Evolutionary conservation across 2,888 invertebrate genomes (phyloP), one percentile per base, ranked within the genome.

Genomic region (Acronicta aceris): DNA sequence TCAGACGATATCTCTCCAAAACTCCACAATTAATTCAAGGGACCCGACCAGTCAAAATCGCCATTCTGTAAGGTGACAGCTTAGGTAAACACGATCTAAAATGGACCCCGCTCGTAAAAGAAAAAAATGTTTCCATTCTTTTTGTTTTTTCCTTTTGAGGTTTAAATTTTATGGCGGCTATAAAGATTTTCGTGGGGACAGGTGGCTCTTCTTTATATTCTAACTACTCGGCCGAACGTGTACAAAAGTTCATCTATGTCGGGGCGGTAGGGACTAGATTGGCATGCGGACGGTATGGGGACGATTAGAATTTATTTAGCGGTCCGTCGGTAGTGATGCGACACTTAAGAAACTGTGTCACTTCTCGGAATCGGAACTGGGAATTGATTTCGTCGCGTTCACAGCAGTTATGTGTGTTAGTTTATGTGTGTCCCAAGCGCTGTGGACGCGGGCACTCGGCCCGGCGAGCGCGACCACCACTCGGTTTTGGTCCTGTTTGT

Each of bases 141-240:
- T 81, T 93, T 89, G 84, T 90, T 94, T 94, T 91, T 91, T 86
- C 33, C 85, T 87, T 92, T 91, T 89, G 89, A 92, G 93, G 91
- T 91, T 94, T 90, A 92, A 92, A 93, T 93, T 94, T 94, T 94
- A 94, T 94, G 87, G 90, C 80, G 84, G 92, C 92, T 87, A 94
- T 94, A 94, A 94, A 94, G 91, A 89, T 93, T 93, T 94, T 92
- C 93, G 88, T 92, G 91, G 94, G 88, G 94, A 94, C 94, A 94
- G 94, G 94, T 94, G 94, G 93, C 89, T 93, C 89, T 94, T 91
- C 91, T 92, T 93, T 94, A 93, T 92, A 91, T 89, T 92, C 89
- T 88, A 90, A 92, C 87, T 89, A 86, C 89, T 85, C 86, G 79
- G 72, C 66, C 76, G 83, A 83, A 72, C 78, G 79, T 78, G 85